These are phyloP conservation scores for Coleophora deauratella DNA, from an alignment of 2,888 invertebrate species.

Conservation along the genomic window DNA sequence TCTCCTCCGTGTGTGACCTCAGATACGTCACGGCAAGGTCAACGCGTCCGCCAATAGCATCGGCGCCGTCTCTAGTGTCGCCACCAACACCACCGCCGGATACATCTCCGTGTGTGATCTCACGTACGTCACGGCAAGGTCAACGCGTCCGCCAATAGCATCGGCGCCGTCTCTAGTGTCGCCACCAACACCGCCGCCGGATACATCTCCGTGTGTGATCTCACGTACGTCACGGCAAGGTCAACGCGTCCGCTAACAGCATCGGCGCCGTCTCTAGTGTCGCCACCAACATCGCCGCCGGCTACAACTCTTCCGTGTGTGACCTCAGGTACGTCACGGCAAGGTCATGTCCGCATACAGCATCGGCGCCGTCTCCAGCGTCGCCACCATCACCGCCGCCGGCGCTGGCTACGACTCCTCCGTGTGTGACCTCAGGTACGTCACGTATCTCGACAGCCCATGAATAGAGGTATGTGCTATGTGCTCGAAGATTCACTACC, in stretches of 20 bases:
- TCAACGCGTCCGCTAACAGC: conserved; percentile 70
- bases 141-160: conserved; percentile 69
- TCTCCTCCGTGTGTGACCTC: conserved; percentile 68
- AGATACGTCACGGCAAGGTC: conserved; percentile 48
- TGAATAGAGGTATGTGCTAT: too few species aligned
- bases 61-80: conserved; percentile 64
- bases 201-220: conserved; percentile 66
- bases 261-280: conserved; percentile 66
- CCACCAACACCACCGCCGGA: conserved; percentile 55
- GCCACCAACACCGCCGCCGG: conserved; percentile 57
- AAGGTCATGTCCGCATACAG: conserved; percentile 68
- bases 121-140: conserved; percentile 46
- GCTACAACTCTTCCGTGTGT: conserved; percentile 66
- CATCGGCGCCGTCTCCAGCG: conserved; percentile 64
- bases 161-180: conserved; percentile 64
- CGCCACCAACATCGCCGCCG: conserved; percentile 55
- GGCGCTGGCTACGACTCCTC: conserved; percentile 61
- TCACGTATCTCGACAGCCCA: conserved; percentile 21
- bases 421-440: conserved; percentile 67
- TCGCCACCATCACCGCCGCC: conserved; percentile 57
- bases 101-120: conserved; percentile 68
- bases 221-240: conserved; percentile 75
- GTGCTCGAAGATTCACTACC: too few species aligned
- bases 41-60: conserved; percentile 70
- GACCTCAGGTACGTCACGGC: conserved; percentile 68